Percentiles rank a stretch among this genome's conserved stretches.
These are phyloP conservation scores for Myiozetetes cayanensis DNA, from an alignment of 2,113 vertebrate species.

Conservation along the genomic window DNA sequence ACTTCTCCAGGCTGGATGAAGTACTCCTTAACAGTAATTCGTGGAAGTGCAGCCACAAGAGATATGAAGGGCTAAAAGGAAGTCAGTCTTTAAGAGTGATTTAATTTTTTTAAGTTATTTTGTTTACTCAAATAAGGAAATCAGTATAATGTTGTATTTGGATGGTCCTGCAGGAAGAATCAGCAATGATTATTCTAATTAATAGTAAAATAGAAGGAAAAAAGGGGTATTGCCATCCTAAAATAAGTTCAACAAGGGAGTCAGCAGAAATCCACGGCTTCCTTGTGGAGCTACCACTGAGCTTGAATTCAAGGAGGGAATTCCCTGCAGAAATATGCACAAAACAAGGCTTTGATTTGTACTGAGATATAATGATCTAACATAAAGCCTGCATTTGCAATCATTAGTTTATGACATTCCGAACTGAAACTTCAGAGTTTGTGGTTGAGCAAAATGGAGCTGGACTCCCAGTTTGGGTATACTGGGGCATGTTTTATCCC, in stretches of 20 bases:
- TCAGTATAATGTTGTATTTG: not conserved
- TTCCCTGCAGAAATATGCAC: not conserved
- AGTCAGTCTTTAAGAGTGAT: not conserved
- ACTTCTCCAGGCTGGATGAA: not conserved
- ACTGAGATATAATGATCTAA: not conserved
- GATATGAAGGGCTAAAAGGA: not conserved
- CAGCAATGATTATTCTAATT: not conserved
- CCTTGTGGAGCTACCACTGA: not conserved
- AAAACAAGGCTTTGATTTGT: not conserved
- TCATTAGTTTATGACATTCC: not conserved
- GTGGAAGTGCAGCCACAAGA: not conserved
- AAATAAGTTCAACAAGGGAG: not conserved
- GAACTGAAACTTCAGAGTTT: not conserved
- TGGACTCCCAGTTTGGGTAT: not conserved
- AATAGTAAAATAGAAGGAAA: not conserved
- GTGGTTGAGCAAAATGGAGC: not conserved
- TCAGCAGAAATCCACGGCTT: not conserved
- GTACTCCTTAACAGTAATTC: fast-evolving
- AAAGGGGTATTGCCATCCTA: not conserved
- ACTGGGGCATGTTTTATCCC: not conserved
- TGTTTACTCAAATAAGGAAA: not conserved
- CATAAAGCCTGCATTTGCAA: not conserved
- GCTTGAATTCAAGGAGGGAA: not conserved
- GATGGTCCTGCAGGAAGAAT: not conserved
- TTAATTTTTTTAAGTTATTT: not conserved